A percentile compares a stretch with the other conserved stretches of the same genome.
Conservation (phyloP, 2,113 vertebrate species). For the Aegithalos caudatus region DNA sequence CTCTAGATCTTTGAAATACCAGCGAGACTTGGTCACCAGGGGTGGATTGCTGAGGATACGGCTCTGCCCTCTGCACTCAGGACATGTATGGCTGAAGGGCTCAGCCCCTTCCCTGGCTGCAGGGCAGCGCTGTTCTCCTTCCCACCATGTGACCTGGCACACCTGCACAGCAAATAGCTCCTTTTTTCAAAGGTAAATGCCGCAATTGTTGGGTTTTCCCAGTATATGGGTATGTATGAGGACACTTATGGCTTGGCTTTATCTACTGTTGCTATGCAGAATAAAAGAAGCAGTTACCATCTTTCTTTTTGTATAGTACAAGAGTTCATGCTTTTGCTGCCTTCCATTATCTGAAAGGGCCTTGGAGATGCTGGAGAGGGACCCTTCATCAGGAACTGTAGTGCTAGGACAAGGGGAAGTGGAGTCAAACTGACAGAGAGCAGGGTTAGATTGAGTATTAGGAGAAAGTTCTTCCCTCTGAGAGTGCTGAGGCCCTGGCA, state of each 20-base stretch:
- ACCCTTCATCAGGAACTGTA: neutral
- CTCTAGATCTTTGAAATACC: neutral
- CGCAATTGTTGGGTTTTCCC: neutral
- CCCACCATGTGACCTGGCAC: conserved; percentile 9
- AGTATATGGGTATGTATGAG: rapidly evolving
- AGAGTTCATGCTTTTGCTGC: neutral
- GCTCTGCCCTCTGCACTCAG: neutral
- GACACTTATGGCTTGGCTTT: neutral
- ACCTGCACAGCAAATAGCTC: neutral
- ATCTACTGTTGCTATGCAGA: neutral
- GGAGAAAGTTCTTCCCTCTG: neutral
- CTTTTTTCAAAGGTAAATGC: neutral
- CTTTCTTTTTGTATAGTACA: neutral
- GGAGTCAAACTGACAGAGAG: neutral
- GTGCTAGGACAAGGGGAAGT: neutral
- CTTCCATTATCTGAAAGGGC: neutral
- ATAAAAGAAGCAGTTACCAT: rapidly evolving
- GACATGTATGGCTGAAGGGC: neutral
- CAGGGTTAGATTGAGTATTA: neutral
- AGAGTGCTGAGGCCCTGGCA: neutral
- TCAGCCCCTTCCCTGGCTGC: neutral
- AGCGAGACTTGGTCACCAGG: rapidly evolving
- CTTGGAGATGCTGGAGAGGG: neutral
- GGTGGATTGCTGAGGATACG: neutral
- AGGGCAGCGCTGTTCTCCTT: neutral